A percentile compares a stretch with the other conserved stretches of the same genome.
Conservation (phyloP, 2,113 vertebrate genomes). For the Erpornis zantholeuca region DNA sequence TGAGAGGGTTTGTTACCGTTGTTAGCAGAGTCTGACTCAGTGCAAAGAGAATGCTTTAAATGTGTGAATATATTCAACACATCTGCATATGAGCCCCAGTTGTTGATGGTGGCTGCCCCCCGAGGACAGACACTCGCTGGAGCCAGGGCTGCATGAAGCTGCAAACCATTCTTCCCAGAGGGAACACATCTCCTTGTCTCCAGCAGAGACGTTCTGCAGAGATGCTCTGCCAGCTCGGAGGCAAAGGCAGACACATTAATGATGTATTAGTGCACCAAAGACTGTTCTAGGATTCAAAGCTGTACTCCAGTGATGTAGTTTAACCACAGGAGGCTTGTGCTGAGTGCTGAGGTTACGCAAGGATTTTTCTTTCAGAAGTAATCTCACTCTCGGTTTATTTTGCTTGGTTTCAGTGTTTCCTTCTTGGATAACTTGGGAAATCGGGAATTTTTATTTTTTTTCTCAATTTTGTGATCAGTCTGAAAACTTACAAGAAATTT, state of each 20-base stretch:
- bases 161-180: background rate
- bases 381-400: background rate
- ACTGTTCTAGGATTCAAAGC: conserved; percentile 17
- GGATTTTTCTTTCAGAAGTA: background rate
- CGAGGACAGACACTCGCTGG: background rate
- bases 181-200: background rate
- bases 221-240: background rate
- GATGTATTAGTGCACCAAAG: conserved; percentile 15
- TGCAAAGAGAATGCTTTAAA: background rate
- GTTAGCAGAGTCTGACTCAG: background rate
- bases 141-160: background rate
- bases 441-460: background rate
- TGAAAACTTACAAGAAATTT: background rate
- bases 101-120: background rate
- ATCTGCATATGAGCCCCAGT: background rate
- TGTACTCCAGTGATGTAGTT: background rate
- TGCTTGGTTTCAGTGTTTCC: background rate
- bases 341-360: background rate
- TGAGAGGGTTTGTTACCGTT: background rate
- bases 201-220: background rate
- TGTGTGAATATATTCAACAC: background rate
- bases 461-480: background rate
- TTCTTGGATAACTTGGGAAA: background rate
- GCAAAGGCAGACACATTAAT: conserved; percentile 9
- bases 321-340: conserved; percentile 1